Evolutionary conservation across 2,113 vertebrate species (phyloP).

Genomic region (Crotophaga sulcirostris): DNA sequence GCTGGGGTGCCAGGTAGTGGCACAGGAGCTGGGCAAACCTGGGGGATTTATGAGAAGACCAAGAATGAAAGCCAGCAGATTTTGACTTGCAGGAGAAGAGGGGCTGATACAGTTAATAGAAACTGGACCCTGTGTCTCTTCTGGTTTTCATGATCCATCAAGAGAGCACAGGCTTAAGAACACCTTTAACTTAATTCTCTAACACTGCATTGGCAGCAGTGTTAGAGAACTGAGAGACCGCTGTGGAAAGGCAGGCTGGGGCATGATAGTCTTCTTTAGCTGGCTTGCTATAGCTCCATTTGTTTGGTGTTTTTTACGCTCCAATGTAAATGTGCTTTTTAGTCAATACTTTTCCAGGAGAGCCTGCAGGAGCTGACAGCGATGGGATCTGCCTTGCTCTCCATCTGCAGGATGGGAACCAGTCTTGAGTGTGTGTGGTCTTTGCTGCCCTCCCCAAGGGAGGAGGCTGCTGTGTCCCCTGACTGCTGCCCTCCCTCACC

Average conservation of each 20-base stretch:
- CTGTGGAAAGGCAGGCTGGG: neutral
- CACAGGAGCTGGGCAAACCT: neutral
- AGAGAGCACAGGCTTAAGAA: neutral
- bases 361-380: neutral
- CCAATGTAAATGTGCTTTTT: neutral
- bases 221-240: neutral
- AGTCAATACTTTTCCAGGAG: neutral
- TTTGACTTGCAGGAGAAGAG: neutral
- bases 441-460: neutral
- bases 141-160: neutral
- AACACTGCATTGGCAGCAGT: neutral
- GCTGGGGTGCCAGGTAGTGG: neutral
- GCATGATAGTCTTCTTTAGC: neutral
- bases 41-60: neutral
- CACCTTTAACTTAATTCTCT: neutral
- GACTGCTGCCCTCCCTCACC: neutral
- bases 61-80: neutral
- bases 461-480: neutral
- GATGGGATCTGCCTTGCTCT: neutral
- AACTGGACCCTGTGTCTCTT: neutral
- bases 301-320: neutral
- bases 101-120: neutral
- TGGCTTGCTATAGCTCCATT: neutral
- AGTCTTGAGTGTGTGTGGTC: neutral
- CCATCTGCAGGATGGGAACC: fast-evolving